phyloP scores from a whole-genome alignment of 2,797 vertebrate genomes.

The Acridotheres tristis region DNA sequence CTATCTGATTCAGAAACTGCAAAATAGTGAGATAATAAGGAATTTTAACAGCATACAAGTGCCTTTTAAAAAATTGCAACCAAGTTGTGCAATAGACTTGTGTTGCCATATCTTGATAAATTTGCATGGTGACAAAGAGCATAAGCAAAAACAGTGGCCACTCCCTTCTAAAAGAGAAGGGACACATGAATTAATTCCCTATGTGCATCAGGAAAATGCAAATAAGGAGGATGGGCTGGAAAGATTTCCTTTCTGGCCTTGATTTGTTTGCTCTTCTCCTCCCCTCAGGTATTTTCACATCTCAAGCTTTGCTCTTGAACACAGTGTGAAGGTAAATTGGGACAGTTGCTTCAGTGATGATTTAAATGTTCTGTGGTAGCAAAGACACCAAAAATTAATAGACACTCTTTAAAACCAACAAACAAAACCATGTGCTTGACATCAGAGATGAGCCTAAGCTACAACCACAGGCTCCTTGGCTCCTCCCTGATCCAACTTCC shows the following conservation, averaged over 20 bases:
- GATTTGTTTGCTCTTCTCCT: background rate
- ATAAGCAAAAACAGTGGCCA: rapidly evolving
- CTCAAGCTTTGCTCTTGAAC: background rate
- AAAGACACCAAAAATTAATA: background rate
- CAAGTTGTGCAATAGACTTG: background rate
- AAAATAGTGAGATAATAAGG: background rate
- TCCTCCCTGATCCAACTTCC: background rate
- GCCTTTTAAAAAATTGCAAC: background rate
- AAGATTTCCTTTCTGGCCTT: background rate
- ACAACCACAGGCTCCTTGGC: background rate
- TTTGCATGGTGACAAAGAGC: background rate
- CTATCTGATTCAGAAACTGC: background rate
- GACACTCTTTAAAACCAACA: background rate
- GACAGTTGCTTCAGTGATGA: background rate
- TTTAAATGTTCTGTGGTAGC: background rate
- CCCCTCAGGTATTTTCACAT: background rate
- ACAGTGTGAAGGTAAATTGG: background rate
- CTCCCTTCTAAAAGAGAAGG: background rate
- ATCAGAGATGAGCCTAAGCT: background rate
- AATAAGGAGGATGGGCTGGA: background rate
- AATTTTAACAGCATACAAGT: background rate
- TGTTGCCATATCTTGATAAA: background rate
- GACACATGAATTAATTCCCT: background rate
- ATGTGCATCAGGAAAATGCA: background rate
- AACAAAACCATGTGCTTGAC: background rate